These are phyloP conservation scores for Trachurus trachurus DNA, from an alignment of 2,797 vertebrate genomes.

Conservation along the genomic window DNA sequence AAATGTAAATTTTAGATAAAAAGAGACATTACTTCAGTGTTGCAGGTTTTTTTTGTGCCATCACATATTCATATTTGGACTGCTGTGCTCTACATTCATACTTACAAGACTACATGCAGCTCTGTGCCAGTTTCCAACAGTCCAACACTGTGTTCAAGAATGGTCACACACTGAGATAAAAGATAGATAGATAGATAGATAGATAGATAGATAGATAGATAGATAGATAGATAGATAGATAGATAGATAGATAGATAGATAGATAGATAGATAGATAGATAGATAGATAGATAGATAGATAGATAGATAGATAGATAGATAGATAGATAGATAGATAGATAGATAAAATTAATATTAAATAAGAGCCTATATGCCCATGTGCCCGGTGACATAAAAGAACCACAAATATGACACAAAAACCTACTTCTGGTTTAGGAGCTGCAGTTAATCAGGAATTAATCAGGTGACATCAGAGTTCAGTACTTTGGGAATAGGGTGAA, in stretches of 20 bases:
- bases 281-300: neutral
- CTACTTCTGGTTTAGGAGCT: neutral
- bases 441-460: neutral
- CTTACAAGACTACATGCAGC: constrained; percentile 7
- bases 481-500: neutral
- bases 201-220: neutral
- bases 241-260: neutral
- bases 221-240: neutral
- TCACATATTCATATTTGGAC: constrained; percentile 16
- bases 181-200: neutral
- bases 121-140: constrained; percentile 23
- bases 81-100: constrained; percentile 21
- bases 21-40: constrained; percentile 19
- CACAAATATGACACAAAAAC: neutral
- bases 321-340: neutral
- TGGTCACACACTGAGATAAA: constrained; percentile 33
- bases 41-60: constrained; percentile 25
- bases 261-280: neutral
- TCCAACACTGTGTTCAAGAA: constrained; percentile 41
- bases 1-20: constrained; percentile 25
- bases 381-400: neutral
- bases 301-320: neutral
- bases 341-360: neutral
- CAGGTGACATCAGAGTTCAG: neutral
- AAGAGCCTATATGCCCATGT: neutral